Evolutionary conservation across 53 echinoderm and acorn worm genomes (phyloP).

Genomic region (Temnopleurus reevesii): DNA sequence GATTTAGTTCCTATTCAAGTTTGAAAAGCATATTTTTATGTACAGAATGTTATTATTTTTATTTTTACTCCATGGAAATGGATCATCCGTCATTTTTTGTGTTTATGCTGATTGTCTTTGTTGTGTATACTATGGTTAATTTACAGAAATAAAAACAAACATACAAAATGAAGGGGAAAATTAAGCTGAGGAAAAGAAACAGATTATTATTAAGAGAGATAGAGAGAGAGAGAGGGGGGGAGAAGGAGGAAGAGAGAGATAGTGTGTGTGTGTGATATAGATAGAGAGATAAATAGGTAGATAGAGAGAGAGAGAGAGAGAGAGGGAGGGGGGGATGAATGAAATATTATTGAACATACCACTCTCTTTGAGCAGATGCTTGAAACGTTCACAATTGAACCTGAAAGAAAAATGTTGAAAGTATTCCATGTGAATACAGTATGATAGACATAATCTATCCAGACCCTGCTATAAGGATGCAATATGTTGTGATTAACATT

Average conservation of each 20-base stretch:
- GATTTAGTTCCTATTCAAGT: too few species aligned
- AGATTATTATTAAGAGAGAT: too few species aligned
- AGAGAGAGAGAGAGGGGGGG: neutral
- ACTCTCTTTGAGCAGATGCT: neutral
- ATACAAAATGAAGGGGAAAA: neutral
- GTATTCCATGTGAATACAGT: too few species aligned
- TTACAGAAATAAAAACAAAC: neutral
- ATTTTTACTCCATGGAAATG: too few species aligned
- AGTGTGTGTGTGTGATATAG: neutral
- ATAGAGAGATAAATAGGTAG: neutral
- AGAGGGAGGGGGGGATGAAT: neutral
- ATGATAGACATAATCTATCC: too few species aligned
- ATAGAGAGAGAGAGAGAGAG: neutral
- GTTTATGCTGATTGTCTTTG: too few species aligned
- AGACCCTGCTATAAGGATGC: too few species aligned
- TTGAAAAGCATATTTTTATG: too few species aligned
- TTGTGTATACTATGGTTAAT: too few species aligned
- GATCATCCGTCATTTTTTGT: too few species aligned
- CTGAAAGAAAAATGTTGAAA: neutral
- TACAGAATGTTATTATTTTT: too few species aligned
- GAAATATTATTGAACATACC: neutral
- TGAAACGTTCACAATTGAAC: neutral
- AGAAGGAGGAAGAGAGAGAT: neutral
- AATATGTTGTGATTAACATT: too few species aligned
- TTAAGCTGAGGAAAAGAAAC: neutral